These are phyloP conservation scores for Pocillopora verrucosa DNA, from an alignment of 64 coral and sea anemone genomes.

Conservation along the genomic window DNA sequence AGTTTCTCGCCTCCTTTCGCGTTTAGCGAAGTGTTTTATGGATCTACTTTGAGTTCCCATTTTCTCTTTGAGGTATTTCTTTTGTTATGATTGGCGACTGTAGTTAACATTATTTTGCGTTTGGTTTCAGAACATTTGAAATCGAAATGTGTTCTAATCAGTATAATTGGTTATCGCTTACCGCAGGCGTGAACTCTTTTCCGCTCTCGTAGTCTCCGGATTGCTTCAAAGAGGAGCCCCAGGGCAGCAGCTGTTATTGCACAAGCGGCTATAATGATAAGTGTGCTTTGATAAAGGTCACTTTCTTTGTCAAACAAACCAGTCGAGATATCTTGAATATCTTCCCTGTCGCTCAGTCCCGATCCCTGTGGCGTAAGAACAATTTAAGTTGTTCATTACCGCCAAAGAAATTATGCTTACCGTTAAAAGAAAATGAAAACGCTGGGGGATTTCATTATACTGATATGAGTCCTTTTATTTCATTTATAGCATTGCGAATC, in stretches of 20 bases:
- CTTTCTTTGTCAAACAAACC: slow-evolving; percentile 17
- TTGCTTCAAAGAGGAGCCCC: not conserved
- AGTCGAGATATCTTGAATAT: slow-evolving; percentile 20
- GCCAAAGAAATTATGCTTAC: too few relatives aligned
- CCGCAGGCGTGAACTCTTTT: not conserved
- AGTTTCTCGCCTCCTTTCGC: too few relatives aligned
- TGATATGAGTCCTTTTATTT: too few relatives aligned
- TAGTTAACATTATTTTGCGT: not conserved
- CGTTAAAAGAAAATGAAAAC: too few relatives aligned
- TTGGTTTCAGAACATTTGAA: not conserved
- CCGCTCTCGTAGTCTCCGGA: not conserved
- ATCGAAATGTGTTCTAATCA: not conserved
- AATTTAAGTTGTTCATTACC: not conserved
- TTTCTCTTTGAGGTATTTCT: too few relatives aligned
- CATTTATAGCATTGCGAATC: too few relatives aligned
- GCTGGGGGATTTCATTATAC: too few relatives aligned
- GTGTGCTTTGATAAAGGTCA: slow-evolving; percentile 23
- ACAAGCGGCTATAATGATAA: not conserved
- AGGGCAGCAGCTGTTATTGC: not conserved
- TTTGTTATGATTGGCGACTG: too few relatives aligned
- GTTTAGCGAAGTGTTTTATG: too few relatives aligned
- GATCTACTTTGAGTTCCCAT: too few relatives aligned
- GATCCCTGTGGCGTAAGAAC: not conserved
- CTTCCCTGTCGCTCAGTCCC: not conserved
- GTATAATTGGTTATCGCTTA: not conserved